Percentiles rank a stretch among this genome's conserved stretches.
phyloP scores from a whole-genome alignment of 2,113 vertebrate genomes.

The Protobothrops mucrosquamatus region DNA sequence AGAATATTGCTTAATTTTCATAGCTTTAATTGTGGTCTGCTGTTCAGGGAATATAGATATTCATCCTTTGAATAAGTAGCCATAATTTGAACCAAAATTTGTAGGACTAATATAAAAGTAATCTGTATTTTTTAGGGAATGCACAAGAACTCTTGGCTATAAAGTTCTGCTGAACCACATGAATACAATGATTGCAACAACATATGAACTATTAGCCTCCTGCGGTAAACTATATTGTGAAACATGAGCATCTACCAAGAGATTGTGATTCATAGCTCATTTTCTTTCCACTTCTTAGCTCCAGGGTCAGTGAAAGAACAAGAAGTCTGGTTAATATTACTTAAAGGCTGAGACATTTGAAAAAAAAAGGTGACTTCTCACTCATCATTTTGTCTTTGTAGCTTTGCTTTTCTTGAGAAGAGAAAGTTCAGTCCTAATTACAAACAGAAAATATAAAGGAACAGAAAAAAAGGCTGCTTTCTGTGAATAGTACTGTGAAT shows the following conservation, averaged over 20 bases:
- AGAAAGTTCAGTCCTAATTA: background rate
- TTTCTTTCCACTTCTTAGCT: background rate
- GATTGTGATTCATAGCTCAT: background rate
- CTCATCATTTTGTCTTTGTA: background rate
- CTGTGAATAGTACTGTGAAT: conserved; percentile 18
- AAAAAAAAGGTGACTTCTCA: background rate
- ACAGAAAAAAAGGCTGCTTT: background rate
- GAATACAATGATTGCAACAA: background rate
- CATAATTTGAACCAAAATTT: background rate
- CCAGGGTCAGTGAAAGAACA: background rate
- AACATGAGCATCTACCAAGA: background rate
- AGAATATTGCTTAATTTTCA: background rate
- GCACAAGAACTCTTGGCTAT: background rate
- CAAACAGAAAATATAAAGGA: background rate
- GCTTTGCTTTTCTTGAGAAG: background rate
- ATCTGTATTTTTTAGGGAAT: background rate
- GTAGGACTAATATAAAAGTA: background rate
- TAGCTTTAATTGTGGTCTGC: background rate
- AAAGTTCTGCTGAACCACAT: background rate
- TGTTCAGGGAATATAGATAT: background rate
- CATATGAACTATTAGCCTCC: background rate
- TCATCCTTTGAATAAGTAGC: background rate
- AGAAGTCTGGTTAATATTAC: background rate
- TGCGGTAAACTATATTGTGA: background rate
- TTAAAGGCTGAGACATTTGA: background rate